These are phyloP conservation scores for Formica exsecta DNA, from an alignment of 1,140 invertebrate genomes.

Conservation along the genomic window DNA sequence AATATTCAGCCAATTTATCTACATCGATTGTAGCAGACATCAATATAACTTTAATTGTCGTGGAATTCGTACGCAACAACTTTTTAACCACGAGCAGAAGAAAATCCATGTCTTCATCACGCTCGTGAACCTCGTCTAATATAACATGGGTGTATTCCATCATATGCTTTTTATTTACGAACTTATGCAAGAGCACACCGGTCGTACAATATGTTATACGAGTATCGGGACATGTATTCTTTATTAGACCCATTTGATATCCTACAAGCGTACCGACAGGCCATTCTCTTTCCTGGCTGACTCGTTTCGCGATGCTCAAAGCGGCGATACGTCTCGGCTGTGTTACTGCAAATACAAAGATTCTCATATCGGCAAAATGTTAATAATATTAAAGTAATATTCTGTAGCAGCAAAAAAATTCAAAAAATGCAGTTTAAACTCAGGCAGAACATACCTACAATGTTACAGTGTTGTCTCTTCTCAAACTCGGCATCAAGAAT, in stretches of 20 bases:
- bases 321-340: slow-evolving; percentile 95
- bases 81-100: slow-evolving; percentile 94
- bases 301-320: slow-evolving; percentile 92
- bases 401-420: not conserved
- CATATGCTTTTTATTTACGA: slow-evolving; percentile 90
- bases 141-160: slow-evolving; percentile 95
- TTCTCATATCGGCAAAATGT: not conserved
- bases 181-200: slow-evolving; percentile 91
- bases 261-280: slow-evolving; percentile 92
- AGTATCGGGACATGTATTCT: slow-evolving; percentile 89
- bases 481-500: slow-evolving; percentile 92
- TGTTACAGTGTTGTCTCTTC: slow-evolving; percentile 90
- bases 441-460: slow-evolving; percentile 86
- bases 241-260: slow-evolving; percentile 92
- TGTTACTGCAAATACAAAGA: slow-evolving; percentile 88
- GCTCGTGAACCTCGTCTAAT: slow-evolving; percentile 98
- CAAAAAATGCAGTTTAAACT: not conserved
- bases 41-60: slow-evolving; percentile 92
- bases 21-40: slow-evolving; percentile 96
- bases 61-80: slow-evolving; percentile 91
- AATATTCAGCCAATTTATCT: slow-evolving; percentile 92
- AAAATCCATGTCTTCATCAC: slow-evolving; percentile 97
- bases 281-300: slow-evolving; percentile 93
- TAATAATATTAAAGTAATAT: not conserved
- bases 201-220: slow-evolving; percentile 95